A percentile compares a stretch with the other conserved stretches of the same genome.
Evolutionary conservation across 2,888 invertebrate genomes (phyloP).

Genomic region (Ormyrus nitidulus): DNA sequence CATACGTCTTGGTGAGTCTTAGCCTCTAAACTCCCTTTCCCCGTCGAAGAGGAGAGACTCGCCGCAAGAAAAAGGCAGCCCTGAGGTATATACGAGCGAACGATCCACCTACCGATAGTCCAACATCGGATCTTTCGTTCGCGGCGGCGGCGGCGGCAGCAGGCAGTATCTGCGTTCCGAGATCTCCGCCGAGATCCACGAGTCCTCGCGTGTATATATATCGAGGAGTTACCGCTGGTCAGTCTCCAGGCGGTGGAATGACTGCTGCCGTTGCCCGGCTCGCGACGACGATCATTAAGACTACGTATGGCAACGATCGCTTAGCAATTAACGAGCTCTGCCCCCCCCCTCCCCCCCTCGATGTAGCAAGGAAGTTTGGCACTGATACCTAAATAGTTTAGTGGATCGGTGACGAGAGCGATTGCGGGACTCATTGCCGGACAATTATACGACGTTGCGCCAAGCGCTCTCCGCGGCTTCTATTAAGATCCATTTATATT

Average conservation of each 20-base stretch:
- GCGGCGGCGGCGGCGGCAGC: background rate
- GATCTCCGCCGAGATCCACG: slow-evolving; percentile 25
- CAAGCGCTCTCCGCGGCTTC: background rate
- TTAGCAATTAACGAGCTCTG: slow-evolving; percentile 25
- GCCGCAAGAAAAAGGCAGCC: background rate
- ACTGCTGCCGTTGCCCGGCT: slow-evolving; percentile 1
- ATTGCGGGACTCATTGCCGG: background rate
- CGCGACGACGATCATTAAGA: slow-evolving; percentile 17
- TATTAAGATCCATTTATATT: slow-evolving; percentile 21
- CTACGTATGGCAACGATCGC: slow-evolving; percentile 24
- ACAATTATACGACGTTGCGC: background rate
- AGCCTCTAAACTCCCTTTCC: background rate
- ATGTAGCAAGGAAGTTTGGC: slow-evolving; percentile 26
- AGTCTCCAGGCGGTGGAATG: background rate
- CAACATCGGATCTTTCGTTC: slow-evolving; percentile 19
- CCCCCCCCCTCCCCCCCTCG: too few species aligned
- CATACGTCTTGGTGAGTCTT: slow-evolving; percentile 22
- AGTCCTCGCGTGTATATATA: background rate
- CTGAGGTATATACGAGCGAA: slow-evolving; percentile 34
- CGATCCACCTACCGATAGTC: slow-evolving; percentile 44
- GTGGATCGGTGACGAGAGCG: background rate
- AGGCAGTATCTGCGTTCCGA: slow-evolving; percentile 4
- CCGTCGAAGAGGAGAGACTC: background rate
- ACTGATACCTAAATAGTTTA: slow-evolving; percentile 43
- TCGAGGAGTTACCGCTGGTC: slow-evolving; percentile 14